Evolutionary conservation across 1,140 invertebrate genomes (phyloP).

Genomic region (Brachionus plicatilis): DNA sequence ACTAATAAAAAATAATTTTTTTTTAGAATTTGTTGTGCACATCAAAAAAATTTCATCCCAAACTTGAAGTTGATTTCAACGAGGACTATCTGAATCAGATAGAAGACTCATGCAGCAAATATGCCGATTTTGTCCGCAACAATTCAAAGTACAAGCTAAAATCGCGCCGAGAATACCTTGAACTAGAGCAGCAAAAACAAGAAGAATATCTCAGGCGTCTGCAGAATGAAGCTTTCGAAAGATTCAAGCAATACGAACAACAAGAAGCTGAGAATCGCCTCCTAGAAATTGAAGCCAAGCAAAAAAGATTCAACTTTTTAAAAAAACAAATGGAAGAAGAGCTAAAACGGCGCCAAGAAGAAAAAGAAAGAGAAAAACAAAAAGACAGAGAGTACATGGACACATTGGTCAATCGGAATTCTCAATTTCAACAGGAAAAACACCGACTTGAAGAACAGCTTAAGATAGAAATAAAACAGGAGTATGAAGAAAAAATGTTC

Average conservation of each 20-base stretch:
- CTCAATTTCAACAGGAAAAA: not conserved
- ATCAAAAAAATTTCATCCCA: not conserved
- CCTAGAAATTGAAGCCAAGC: not conserved
- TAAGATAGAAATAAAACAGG: not conserved
- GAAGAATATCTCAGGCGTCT: not conserved
- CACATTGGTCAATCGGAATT: not conserved
- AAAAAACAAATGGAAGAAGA: constrained; percentile 30
- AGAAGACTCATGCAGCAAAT: not conserved
- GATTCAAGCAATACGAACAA: not conserved
- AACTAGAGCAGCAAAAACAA: not conserved
- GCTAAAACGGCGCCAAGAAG: not conserved
- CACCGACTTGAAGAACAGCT: not conserved
- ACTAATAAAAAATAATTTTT: too few relatives aligned
- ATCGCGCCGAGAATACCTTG: not conserved
- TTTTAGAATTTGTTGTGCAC: not conserved
- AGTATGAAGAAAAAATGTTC: not conserved
- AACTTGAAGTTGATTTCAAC: not conserved
- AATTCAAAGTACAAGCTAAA: not conserved
- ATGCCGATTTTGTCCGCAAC: not conserved
- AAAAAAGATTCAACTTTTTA: not conserved
- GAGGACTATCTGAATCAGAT: not conserved
- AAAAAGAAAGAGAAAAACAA: constrained; percentile 28
- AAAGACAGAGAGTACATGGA: constrained; percentile 26
- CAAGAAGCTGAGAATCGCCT: not conserved
- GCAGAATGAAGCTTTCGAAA: not conserved